phyloP scores from a whole-genome alignment of 2,797 vertebrate genomes.

The Cacajao melanocephalus region DNA sequence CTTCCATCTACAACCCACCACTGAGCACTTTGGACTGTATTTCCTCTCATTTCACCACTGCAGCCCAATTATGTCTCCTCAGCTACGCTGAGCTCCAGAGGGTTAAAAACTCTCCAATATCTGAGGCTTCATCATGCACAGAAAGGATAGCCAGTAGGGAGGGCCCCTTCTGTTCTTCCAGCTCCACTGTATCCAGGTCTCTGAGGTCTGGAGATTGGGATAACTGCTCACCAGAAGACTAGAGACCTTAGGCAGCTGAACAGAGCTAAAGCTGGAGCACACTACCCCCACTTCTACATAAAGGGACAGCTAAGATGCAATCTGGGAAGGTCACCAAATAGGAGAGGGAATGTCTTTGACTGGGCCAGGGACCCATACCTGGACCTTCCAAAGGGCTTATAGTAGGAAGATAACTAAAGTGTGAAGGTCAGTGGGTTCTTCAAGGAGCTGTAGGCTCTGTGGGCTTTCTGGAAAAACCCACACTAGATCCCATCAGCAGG shows the following conservation, averaged over 20 bases:
- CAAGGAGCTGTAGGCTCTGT: not conserved
- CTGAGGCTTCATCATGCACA: not conserved
- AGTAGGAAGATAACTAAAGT: not conserved
- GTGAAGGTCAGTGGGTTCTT: not conserved
- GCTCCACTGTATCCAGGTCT: not conserved
- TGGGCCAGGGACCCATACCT: not conserved
- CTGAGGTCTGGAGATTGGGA: not conserved
- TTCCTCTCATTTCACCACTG: conserved; percentile 29
- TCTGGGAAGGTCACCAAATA: not conserved
- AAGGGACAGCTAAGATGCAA: not conserved
- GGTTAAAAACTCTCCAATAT: not conserved
- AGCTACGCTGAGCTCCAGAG: not conserved
- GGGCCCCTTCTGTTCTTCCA: not conserved
- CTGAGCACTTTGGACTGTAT: conserved; percentile 19
- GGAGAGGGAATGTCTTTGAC: not conserved
- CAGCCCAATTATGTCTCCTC: not conserved
- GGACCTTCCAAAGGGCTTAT: not conserved
- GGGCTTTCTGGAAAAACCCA: conserved; percentile 47
- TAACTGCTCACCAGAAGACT: not conserved
- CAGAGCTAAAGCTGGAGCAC: not conserved
- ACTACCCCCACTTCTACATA: not conserved
- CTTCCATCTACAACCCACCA: conserved; percentile 63
- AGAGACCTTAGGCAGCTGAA: not conserved
- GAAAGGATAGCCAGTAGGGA: not conserved
- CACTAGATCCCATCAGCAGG: not conserved